Conservation (phyloP, 2,797 vertebrate genomes). For the Rhabdophis nuchalis region DNA sequence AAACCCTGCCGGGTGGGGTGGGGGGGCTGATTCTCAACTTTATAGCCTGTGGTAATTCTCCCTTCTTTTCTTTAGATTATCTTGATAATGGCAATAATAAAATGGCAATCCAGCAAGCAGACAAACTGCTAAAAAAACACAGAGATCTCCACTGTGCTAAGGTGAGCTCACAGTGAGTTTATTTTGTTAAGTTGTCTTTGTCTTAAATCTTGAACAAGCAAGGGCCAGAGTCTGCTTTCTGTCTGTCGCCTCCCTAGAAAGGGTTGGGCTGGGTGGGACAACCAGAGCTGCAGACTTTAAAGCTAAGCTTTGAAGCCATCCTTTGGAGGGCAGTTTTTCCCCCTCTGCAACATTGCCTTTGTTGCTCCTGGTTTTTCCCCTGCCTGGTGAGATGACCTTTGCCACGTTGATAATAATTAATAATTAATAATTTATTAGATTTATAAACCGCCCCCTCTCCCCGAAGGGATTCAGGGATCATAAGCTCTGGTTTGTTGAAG, state of each 20-base stretch:
- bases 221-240: background rate
- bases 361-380: background rate
- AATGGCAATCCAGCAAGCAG: conserved; percentile 98
- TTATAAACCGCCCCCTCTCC: too few species aligned
- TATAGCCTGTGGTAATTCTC: background rate
- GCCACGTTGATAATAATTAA: too few species aligned
- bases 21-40: background rate
- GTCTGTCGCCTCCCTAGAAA: background rate
- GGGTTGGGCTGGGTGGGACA: background rate
- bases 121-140: conserved; percentile 97
- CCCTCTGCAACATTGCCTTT: background rate
- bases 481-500: background rate
- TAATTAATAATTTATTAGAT: too few species aligned
- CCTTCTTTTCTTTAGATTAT: conserved; percentile 80
- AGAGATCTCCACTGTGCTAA: conserved; percentile 98
- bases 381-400: background rate
- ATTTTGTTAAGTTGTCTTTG: background rate
- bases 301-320: fast-evolving
- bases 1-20: background rate
- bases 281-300: background rate
- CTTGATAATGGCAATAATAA: conserved; percentile 99
- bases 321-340: too few species aligned
- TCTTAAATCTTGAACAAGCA: background rate
- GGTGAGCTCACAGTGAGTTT: conserved; percentile 69
- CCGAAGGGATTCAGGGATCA: too few species aligned